phyloP scores from a whole-genome alignment of 2,113 vertebrate genomes.

The Toxotes jaculatrix region DNA sequence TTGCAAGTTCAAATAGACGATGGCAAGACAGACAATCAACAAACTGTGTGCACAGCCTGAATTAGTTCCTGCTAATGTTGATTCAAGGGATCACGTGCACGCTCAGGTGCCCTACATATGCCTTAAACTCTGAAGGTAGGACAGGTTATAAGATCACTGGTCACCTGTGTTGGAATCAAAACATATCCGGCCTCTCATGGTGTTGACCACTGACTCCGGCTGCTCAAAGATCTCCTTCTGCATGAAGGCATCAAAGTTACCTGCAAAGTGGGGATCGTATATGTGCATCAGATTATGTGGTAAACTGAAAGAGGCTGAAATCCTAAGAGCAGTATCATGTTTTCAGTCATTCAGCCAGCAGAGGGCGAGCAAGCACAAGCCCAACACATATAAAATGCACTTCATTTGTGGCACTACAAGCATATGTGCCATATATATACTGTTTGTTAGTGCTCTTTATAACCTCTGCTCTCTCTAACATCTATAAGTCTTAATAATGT shows the following conservation, averaged over 20 bases:
- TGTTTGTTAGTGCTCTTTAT: not conserved
- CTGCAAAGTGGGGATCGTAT: conserved; percentile 72
- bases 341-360: conserved; percentile 59
- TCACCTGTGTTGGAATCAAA: conserved; percentile 92
- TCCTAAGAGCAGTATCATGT: not conserved
- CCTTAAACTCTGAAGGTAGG: not conserved
- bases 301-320: not conserved
- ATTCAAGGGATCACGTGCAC: not conserved
- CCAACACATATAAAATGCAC: not conserved
- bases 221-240: conserved; percentile 99
- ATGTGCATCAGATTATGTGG: not conserved
- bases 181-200: conserved; percentile 97
- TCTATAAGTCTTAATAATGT: not conserved
- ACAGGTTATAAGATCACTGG: not conserved
- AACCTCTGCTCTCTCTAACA: too few relatives aligned
- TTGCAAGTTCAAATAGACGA: not conserved
- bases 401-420: not conserved
- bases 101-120: not conserved
- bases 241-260: conserved; percentile 97
- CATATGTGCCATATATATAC: not conserved
- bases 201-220: conserved; percentile 95
- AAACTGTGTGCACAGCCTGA: not conserved
- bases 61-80: not conserved
- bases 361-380: conserved; percentile 53
- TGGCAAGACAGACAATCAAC: not conserved